Conservation (phyloP, 2,797 vertebrate species). For the Cuculus canorus region DNA sequence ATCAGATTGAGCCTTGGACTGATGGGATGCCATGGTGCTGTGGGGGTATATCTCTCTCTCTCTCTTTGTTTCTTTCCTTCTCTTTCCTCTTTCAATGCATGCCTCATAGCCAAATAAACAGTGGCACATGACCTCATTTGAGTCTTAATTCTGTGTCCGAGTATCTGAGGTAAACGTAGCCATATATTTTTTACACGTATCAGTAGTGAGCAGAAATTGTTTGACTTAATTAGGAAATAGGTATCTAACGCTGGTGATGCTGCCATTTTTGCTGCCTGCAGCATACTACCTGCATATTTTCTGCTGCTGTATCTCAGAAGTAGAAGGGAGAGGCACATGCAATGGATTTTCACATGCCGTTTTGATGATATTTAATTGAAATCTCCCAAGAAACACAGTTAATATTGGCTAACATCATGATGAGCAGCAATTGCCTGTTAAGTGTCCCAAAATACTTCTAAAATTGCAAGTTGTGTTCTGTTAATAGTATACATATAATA, state of each 20-base stretch:
- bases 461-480: background rate
- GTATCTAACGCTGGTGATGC: background rate
- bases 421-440: background rate
- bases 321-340: background rate
- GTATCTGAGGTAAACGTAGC: too few species aligned
- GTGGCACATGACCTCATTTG: too few species aligned
- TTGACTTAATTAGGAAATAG: conserved; percentile 48
- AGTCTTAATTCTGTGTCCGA: too few species aligned
- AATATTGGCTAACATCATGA: background rate
- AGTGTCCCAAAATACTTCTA: background rate
- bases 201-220: conserved; percentile 12
- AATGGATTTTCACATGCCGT: background rate
- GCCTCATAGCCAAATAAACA: too few species aligned
- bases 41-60: too few species aligned
- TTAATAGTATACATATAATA: background rate
- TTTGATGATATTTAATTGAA: conserved; percentile 27
- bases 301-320: background rate
- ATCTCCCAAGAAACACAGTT: background rate
- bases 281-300: conserved; percentile 1
- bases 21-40: too few species aligned
- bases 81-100: too few species aligned
- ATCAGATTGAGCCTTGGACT: too few species aligned
- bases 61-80: too few species aligned
- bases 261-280: conserved; percentile 16
- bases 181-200: too few species aligned